These are phyloP conservation scores for Tetraneura akinire DNA, from an alignment of 1,140 invertebrate species.

Conservation along the genomic window DNA sequence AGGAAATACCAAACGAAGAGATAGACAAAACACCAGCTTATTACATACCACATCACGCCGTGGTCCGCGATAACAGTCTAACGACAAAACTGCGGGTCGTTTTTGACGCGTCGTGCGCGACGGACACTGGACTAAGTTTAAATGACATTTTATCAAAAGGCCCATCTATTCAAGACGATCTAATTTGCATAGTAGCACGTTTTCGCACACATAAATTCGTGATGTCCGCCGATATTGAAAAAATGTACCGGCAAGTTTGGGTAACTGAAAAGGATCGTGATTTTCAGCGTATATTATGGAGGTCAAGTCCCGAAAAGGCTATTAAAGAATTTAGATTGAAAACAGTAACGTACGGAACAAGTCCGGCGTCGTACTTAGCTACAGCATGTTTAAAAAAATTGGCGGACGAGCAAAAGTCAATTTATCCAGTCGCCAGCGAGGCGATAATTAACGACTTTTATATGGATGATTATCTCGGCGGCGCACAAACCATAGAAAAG, in stretches of 20 bases:
- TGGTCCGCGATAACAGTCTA: too few relatives aligned
- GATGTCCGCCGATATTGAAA: constrained; percentile 13
- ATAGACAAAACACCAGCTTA: not conserved
- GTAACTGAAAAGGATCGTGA: not conserved
- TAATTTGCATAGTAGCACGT: constrained; percentile 55
- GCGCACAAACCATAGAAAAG: not conserved
- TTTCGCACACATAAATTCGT: constrained; percentile 56
- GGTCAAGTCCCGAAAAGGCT: constrained; percentile 53
- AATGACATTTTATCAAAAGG: constrained; percentile 22
- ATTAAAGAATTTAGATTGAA: constrained; percentile 56
- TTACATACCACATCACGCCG: not conserved
- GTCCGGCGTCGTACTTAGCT: constrained; percentile 57
- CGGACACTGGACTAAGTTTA: not conserved
- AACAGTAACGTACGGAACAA: constrained; percentile 57
- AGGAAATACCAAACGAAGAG: not conserved
- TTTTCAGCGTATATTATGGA: constrained; percentile 59
- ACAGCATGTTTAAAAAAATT: constrained; percentile 55
- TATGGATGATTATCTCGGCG: constrained; percentile 29
- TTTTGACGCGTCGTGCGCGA: too few relatives aligned
- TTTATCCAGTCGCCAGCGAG: not conserved
- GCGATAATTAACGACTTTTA: constrained; percentile 7
- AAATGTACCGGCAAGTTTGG: constrained; percentile 25
- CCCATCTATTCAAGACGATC: constrained; percentile 53
- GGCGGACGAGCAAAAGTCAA: not conserved
- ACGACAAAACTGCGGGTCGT: too few relatives aligned